Evolutionary conservation across 2,113 vertebrate species (phyloP).

Genomic region (Podilymbus podiceps): DNA sequence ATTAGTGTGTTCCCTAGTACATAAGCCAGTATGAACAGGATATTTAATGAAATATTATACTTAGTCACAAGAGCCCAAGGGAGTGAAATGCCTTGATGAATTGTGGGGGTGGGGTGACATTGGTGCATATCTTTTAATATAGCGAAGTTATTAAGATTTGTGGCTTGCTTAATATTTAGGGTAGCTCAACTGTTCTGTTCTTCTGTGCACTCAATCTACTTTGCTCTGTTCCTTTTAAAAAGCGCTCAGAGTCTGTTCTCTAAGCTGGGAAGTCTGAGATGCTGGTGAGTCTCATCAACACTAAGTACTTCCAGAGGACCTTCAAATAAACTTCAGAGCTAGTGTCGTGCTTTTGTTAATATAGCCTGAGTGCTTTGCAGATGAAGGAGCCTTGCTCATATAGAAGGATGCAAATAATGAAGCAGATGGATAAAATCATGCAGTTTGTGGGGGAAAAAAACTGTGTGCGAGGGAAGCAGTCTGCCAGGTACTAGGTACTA

Average conservation of each 20-base stretch:
- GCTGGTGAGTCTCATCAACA: neutral
- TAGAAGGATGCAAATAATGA: neutral
- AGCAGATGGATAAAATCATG: neutral
- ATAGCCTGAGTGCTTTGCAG: neutral
- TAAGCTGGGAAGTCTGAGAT: neutral
- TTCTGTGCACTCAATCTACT: neutral
- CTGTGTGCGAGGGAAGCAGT: neutral
- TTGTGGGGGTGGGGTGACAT: constrained; percentile 48
- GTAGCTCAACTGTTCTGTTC: neutral
- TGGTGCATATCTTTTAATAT: neutral
- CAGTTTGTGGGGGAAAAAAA: neutral
- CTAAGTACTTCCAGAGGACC: neutral
- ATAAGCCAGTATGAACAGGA: constrained; percentile 73
- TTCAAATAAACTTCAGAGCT: neutral
- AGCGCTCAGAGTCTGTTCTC: neutral
- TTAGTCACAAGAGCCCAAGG: constrained; percentile 64
- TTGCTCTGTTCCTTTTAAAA: neutral
- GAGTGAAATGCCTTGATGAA: constrained; percentile 59
- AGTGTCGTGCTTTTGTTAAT: neutral
- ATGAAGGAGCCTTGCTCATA: fast-evolving
- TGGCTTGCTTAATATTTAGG: constrained; percentile 16
- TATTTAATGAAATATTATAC: constrained; percentile 76
- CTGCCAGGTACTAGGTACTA: neutral
- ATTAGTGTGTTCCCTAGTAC: constrained; percentile 77
- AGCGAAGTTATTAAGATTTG: constrained; percentile 20